Evolutionary conservation across 2,888 invertebrate genomes (phyloP).

Genomic region (Orgyia antiqua): DNA sequence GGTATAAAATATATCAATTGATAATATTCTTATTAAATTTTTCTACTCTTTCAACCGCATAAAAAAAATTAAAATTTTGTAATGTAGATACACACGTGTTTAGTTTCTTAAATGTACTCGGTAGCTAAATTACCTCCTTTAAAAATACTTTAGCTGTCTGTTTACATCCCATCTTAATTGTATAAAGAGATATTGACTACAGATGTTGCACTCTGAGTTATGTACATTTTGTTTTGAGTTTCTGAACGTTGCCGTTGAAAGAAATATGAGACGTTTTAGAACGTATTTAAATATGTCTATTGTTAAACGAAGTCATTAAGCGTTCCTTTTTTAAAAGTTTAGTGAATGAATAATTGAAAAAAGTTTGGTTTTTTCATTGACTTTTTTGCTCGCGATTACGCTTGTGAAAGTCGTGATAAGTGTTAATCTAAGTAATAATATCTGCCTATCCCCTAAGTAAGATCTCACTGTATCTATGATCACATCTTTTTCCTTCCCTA

Average conservation of each 20-base stretch:
- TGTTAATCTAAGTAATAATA: no score
- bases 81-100: no score
- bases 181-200: slow-evolving; percentile 69
- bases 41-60: no score
- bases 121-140: slow-evolving; percentile 59
- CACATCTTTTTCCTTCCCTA: no score
- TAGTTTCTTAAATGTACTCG: slow-evolving; percentile 29
- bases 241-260: slow-evolving; percentile 51
- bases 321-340: background rate
- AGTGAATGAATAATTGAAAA: background rate
- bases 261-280: slow-evolving; percentile 65
- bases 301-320: slow-evolving; percentile 1
- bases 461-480: no score
- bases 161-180: slow-evolving; percentile 67
- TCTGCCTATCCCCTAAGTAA: no score
- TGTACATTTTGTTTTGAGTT: slow-evolving; percentile 52
- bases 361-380: background rate
- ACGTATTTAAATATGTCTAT: slow-evolving; percentile 33
- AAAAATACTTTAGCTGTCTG: slow-evolving; percentile 64
- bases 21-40: no score
- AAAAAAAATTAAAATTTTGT: no score
- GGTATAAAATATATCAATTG: no score
- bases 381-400: no score
- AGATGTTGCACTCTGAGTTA: slow-evolving; percentile 67
- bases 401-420: no score